phyloP scores from a whole-genome alignment of 2,888 invertebrate genomes.

The Cartodere bifasciata region DNA sequence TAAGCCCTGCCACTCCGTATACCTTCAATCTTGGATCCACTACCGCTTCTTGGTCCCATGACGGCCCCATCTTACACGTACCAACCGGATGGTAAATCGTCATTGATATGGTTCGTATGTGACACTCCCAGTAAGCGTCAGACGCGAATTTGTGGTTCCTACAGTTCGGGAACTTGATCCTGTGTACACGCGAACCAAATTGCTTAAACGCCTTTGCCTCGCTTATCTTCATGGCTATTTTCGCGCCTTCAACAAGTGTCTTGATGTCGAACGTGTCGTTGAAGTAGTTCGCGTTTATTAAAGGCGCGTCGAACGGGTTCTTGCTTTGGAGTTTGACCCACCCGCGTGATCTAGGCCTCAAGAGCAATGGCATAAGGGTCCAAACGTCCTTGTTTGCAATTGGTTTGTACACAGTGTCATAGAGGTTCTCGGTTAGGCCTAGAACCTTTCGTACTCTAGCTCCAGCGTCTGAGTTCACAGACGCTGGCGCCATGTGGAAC shows the following conservation, averaged over 20 bases:
- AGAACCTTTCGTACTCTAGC: conserved; percentile 62
- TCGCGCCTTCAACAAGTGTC: conserved; percentile 72
- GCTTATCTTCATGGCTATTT: conserved; percentile 59
- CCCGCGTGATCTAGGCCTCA: conserved; percentile 69
- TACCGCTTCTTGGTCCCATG: conserved; percentile 63
- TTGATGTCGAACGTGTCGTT: conserved; percentile 66
- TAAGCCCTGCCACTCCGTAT: conserved; percentile 62
- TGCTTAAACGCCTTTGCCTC: conserved; percentile 67
- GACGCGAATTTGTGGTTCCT: conserved; percentile 57
- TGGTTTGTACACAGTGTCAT: conserved; percentile 66
- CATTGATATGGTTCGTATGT: conserved; percentile 75
- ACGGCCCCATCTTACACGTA: conserved; percentile 80
- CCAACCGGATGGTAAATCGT: conserved; percentile 85
- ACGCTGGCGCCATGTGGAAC: conserved; percentile 87
- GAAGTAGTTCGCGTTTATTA: conserved; percentile 88
- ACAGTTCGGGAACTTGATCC: conserved; percentile 67
- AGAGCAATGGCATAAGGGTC: conserved; percentile 75
- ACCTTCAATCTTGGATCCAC: conserved; percentile 70
- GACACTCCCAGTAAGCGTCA: conserved; percentile 78
- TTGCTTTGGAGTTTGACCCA: conserved; percentile 61
- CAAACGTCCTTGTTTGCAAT: conserved; percentile 68
- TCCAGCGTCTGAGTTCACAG: conserved; percentile 63
- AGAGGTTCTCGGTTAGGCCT: conserved; percentile 67
- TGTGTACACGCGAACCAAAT: conserved; percentile 64
- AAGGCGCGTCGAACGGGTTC: conserved; percentile 77